phyloP scores from a whole-genome alignment of 2,888 invertebrate genomes.

The Hartigia nigra region DNA sequence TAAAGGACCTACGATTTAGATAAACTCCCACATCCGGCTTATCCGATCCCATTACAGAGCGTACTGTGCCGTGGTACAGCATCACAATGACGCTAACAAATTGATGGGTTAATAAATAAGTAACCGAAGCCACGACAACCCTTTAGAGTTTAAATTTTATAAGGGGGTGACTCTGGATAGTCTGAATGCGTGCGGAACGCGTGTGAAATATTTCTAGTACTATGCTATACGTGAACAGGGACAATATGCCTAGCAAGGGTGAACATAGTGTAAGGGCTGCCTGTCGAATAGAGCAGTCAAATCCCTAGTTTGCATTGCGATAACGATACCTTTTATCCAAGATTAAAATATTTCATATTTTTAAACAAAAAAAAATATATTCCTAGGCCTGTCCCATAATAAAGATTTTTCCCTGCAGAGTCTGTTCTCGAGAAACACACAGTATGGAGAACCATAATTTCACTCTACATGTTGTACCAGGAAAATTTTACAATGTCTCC shows the following conservation, averaged over 20 bases:
- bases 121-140: constrained; percentile 40
- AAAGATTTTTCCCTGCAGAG: not conserved
- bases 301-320: constrained; percentile 16
- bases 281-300: constrained; percentile 21
- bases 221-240: constrained; percentile 28
- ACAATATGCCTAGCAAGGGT: constrained; percentile 36
- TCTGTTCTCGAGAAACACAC: not conserved
- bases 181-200: constrained; percentile 19
- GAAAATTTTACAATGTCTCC: constrained; percentile 12
- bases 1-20: constrained; percentile 35
- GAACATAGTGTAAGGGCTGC: constrained; percentile 1
- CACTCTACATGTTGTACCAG: not conserved
- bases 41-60: constrained; percentile 27
- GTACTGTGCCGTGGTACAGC: constrained; percentile 21
- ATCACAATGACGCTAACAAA: constrained; percentile 48
- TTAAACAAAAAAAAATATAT: not conserved
- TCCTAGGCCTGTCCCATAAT: not conserved
- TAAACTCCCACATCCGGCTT: constrained; percentile 35
- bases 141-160: constrained; percentile 55
- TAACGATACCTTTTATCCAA: constrained; percentile 1
- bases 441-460: not conserved
- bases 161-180: constrained; percentile 18
- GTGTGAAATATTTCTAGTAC: constrained; percentile 36
- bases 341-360: not conserved
- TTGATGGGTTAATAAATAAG: constrained; percentile 50